Evolutionary conservation across 2,797 vertebrate species (phyloP).

Genomic region (Scarus forsteni): DNA sequence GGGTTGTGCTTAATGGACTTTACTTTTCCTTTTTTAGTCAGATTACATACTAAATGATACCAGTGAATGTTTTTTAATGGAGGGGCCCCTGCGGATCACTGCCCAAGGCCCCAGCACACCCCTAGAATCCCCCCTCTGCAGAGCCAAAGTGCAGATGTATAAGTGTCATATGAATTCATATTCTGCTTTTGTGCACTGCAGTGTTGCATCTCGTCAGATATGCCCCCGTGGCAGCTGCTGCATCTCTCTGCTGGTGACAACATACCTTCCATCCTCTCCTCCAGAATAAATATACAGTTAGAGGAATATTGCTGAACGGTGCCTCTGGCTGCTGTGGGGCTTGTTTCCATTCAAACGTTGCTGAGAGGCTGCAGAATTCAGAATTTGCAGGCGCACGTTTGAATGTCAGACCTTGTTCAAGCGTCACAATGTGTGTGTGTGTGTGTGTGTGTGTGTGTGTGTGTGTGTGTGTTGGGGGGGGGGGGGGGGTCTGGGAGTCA

Average conservation of each 20-base stretch:
- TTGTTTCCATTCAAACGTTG: not conserved
- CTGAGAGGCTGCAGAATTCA: not conserved
- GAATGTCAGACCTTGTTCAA: not conserved
- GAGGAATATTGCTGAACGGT: not conserved
- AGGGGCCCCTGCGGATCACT: too few relatives aligned
- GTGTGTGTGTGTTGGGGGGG: not conserved
- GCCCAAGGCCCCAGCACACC: too few relatives aligned
- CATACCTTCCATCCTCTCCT: too few relatives aligned
- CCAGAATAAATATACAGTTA: not conserved
- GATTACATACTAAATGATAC: too few relatives aligned
- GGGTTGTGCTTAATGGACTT: too few relatives aligned
- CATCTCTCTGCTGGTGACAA: slow-evolving; percentile 4
- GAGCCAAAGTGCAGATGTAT: too few relatives aligned
- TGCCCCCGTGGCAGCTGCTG: not conserved
- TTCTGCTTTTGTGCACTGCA: not conserved
- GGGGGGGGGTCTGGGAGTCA: slow-evolving; percentile 20
- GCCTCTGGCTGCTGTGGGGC: not conserved
- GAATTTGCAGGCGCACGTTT: not conserved
- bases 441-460: not conserved
- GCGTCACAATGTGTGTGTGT: slow-evolving; percentile 6
- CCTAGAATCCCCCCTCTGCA: too few relatives aligned
- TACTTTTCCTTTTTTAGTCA: too few relatives aligned
- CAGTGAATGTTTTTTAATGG: too few relatives aligned
- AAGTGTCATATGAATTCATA: too few relatives aligned
- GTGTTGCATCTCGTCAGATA: not conserved